Percentiles rank a stretch among this genome's conserved stretches.
These are phyloP conservation scores for Xanthia icteritia DNA, from an alignment of 2,888 invertebrate genomes.

Conservation along the genomic window DNA sequence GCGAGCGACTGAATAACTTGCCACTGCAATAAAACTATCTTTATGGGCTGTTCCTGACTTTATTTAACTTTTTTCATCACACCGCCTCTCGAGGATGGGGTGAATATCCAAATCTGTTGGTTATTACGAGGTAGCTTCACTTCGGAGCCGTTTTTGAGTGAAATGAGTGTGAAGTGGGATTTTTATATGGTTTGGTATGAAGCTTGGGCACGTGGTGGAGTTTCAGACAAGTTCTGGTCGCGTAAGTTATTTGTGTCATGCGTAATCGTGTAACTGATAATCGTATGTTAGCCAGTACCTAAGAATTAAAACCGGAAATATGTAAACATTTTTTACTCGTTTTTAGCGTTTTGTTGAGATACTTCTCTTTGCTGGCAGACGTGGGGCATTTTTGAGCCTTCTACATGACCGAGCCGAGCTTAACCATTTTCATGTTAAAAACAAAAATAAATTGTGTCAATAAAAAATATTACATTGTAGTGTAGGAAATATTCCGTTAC, in stretches of 20 bases:
- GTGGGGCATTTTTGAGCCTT: no score
- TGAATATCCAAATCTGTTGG: conserved; percentile 48
- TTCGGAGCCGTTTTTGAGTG: conserved; percentile 29
- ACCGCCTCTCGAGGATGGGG: conserved; percentile 2
- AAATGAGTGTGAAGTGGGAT: conserved; percentile 2
- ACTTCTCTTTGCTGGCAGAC: no score
- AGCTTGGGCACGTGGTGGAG: neutral
- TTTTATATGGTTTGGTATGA: conserved; percentile 6
- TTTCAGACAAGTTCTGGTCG: neutral
- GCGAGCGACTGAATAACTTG: conserved; percentile 38
- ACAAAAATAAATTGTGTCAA: no score
- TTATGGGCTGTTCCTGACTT: conserved; percentile 31
- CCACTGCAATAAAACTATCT: conserved; percentile 51
- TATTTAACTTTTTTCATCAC: conserved; percentile 59
- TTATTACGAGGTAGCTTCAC: conserved; percentile 23
- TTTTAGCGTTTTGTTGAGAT: no score
- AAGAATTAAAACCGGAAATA: no score
- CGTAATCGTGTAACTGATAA: neutral
- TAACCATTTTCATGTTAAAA: no score
- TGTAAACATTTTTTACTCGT: no score
- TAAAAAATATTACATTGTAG: no score
- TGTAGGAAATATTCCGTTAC: no score
- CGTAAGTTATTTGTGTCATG: neutral
- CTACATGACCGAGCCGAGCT: no score
- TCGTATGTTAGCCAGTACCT: no score